phyloP scores from a whole-genome alignment of 2,797 vertebrate species.

The Anguilla pacifica region DNA sequence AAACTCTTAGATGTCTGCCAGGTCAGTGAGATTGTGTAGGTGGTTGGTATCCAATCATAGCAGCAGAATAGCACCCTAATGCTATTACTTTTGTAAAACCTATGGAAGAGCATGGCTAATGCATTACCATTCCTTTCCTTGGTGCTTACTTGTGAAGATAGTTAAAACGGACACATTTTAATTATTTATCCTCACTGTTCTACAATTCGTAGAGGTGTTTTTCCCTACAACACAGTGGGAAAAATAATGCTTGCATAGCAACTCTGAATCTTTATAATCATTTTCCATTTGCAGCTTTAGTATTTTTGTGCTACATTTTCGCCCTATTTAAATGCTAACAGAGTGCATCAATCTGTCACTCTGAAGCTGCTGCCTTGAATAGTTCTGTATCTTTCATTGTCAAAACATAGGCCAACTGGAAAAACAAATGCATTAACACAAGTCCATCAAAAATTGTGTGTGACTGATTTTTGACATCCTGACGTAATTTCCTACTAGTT shows the following conservation, averaged over 20 bases:
- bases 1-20: not conserved
- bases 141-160: too few relatives aligned
- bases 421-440: not conserved
- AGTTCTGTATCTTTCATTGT: not conserved
- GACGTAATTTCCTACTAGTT: not conserved
- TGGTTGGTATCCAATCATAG: conserved; percentile 18
- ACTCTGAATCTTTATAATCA: not conserved
- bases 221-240: too few relatives aligned
- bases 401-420: not conserved
- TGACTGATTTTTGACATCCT: not conserved
- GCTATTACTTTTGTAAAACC: conserved; percentile 21
- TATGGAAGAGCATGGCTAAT: conserved; percentile 27
- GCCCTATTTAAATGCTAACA: not conserved
- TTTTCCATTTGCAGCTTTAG: not conserved
- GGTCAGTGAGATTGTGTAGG: not conserved
- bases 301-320: not conserved
- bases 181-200: too few relatives aligned
- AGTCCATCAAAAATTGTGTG: not conserved
- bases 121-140: conserved; percentile 7
- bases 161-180: too few relatives aligned
- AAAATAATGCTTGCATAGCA: not conserved
- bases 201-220: too few relatives aligned
- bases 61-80: conserved; percentile 13
- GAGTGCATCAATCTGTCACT: not conserved
- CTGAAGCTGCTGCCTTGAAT: not conserved